Evolutionary conservation across 1,140 invertebrate genomes (phyloP).

Genomic region (Cyclargus thomasi): DNA sequence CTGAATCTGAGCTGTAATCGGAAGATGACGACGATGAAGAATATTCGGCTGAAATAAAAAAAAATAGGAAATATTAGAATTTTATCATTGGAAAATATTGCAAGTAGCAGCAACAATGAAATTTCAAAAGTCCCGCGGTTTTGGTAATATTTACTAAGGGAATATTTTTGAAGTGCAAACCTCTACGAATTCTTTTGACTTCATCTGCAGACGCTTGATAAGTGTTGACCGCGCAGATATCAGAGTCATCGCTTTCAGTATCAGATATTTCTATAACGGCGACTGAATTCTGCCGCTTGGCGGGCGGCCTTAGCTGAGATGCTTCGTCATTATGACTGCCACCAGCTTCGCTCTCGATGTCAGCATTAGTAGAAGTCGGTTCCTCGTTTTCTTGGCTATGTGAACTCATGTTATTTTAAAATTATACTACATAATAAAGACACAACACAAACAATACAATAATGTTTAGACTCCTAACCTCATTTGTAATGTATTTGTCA

Average conservation of each 20-base stretch:
- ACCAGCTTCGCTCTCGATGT: conserved; percentile 23
- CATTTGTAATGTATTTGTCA: not conserved
- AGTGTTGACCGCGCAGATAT: conserved; percentile 69
- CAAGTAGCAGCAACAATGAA: not conserved
- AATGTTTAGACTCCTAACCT: conserved; percentile 66
- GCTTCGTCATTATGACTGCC: conserved; percentile 31
- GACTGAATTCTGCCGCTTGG: conserved; percentile 53
- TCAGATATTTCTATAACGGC: conserved; percentile 67
- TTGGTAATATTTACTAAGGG: conserved; percentile 14
- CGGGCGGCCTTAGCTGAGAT: conserved; percentile 48
- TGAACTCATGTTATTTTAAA: conserved; percentile 54
- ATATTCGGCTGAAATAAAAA: conserved; percentile 42
- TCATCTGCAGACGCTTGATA: conserved; percentile 70
- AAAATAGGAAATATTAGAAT: not conserved
- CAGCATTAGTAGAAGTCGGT: conserved; percentile 40
- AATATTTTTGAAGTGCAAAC: conserved; percentile 29
- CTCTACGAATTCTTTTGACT: conserved; percentile 67
- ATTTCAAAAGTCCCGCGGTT: conserved; percentile 51
- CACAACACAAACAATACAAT: conserved; percentile 50
- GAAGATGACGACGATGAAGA: conserved; percentile 65
- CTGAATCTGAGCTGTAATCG: conserved; percentile 64
- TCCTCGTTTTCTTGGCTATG: conserved; percentile 53
- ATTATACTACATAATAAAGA: conserved; percentile 61
- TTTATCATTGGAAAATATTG: too few relatives aligned
- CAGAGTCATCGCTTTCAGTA: conserved; percentile 70